A percentile compares a stretch with the other conserved stretches of the same genome.
Evolutionary conservation across 2,113 vertebrate genomes (phyloP).

Genomic region (Plestiodon gilberti): DNA sequence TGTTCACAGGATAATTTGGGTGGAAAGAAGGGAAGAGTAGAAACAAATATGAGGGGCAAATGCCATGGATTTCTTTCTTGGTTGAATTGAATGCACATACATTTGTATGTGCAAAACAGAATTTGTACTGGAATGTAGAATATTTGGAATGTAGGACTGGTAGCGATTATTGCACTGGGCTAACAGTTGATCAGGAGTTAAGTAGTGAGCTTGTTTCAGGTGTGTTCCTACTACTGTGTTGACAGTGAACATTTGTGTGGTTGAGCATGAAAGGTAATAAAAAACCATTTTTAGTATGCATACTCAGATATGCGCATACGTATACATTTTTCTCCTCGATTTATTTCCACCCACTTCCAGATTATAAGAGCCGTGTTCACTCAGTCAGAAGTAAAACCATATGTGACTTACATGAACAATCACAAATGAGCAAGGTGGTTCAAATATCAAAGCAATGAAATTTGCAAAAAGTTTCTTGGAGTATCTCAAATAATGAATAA

Average conservation of each 20-base stretch:
- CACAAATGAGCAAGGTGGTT: neutral
- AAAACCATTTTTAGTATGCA: neutral
- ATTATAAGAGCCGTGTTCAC: neutral
- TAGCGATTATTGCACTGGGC: neutral
- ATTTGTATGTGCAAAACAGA: neutral
- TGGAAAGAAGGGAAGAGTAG: conserved; percentile 16
- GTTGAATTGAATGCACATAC: neutral
- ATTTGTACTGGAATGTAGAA: neutral
- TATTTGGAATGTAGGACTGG: neutral
- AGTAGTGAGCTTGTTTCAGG: neutral
- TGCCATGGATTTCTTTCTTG: neutral
- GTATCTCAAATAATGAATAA: conserved; percentile 26
- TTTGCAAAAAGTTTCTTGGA: conserved; percentile 46
- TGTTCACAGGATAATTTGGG: too few species aligned
- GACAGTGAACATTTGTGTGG: neutral
- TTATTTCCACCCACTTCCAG: neutral
- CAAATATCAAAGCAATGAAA: conserved; percentile 38
- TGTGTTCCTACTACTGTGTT: neutral
- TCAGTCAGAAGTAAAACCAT: conserved; percentile 5
- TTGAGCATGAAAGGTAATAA: neutral
- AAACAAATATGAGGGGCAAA: conserved; percentile 22
- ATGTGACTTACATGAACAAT: conserved; percentile 4
- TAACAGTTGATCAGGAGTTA: neutral
- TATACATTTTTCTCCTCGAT: neutral
- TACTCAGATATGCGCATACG: neutral